phyloP scores from a whole-genome alignment of 2,113 vertebrate genomes.

The Macroglossus sobrinus region DNA sequence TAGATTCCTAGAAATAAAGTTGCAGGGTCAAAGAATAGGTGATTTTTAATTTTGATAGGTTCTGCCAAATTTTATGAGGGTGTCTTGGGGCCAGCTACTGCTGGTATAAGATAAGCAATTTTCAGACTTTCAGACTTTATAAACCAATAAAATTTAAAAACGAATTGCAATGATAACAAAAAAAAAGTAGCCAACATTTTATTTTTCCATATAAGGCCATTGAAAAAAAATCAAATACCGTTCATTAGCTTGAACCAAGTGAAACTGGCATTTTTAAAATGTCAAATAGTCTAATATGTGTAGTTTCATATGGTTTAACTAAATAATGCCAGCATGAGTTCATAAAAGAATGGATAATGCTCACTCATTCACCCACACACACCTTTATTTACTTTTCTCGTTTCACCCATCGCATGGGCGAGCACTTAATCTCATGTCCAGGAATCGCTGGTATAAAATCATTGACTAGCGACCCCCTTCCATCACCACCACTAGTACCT shows the following conservation, averaged over 20 bases:
- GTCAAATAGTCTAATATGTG: neutral
- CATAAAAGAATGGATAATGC: neutral
- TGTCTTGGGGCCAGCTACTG: constrained; percentile 10
- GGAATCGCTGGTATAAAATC: neutral
- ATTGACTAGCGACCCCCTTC: rapidly evolving
- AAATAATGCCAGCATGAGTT: neutral
- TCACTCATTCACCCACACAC: too few relatives aligned
- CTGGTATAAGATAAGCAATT: constrained; percentile 46
- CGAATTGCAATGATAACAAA: neutral
- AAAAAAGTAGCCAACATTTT: constrained; percentile 42
- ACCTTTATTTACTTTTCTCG: neutral
- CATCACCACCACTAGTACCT: rapidly evolving
- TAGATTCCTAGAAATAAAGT: constrained; percentile 41
- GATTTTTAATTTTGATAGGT: constrained; percentile 45
- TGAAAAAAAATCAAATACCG: neutral
- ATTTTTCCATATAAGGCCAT: neutral
- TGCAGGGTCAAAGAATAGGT: constrained; percentile 10
- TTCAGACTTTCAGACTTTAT: constrained; percentile 39
- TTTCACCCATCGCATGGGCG: neutral
- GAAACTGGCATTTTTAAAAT: neutral
- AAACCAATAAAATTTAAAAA: constrained; percentile 51
- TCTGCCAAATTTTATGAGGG: constrained; percentile 43
- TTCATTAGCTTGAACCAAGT: neutral
- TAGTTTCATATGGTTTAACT: neutral
- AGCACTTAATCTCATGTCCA: neutral